A percentile compares a stretch with the other conserved stretches of the same genome.
Conservation (phyloP, 2,888 invertebrate species). For the Exephanes ischioxanthus region DNA sequence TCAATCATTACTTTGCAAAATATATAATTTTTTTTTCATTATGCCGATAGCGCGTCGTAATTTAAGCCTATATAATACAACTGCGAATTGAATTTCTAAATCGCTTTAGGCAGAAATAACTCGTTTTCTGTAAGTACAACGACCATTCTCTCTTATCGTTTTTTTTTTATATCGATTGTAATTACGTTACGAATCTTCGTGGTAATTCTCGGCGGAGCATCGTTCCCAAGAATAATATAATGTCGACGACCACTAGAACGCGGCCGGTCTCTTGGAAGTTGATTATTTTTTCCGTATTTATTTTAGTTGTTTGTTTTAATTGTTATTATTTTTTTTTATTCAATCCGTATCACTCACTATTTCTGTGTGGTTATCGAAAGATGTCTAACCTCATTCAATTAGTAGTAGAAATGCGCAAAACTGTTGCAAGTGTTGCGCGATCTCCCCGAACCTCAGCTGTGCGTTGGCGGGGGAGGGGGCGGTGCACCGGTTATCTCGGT, state of each 20-base stretch:
- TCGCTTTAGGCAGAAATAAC: constrained; percentile 78
- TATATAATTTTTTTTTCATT: constrained; percentile 72
- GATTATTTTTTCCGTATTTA: constrained; percentile 26
- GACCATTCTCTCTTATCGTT: constrained; percentile 71
- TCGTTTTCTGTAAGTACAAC: constrained; percentile 80
- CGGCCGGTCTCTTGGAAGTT: constrained; percentile 73
- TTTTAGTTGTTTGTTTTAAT: constrained; percentile 23
- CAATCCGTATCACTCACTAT: constrained; percentile 14
- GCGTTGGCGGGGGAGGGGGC: constrained; percentile 79
- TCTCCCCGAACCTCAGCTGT: constrained; percentile 84
- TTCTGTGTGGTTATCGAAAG: not conserved
- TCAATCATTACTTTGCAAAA: constrained; percentile 80
- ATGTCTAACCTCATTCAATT: constrained; percentile 56
- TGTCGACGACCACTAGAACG: constrained; percentile 80
- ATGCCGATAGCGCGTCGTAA: constrained; percentile 74
- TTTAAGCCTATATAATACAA: constrained; percentile 81
- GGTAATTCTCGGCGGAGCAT: constrained; percentile 43
- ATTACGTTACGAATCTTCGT: constrained; percentile 43
- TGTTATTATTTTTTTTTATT: constrained; percentile 30
- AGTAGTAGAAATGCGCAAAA: constrained; percentile 84
- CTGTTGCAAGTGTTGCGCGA: constrained; percentile 84
- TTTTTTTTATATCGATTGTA: constrained; percentile 33
- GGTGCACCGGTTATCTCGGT: constrained; percentile 88
- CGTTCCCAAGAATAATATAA: constrained; percentile 52
- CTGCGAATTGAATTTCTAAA: constrained; percentile 73